Base-by-base conservation (phyloP, 2,888 invertebrate genomes). In the Atrina japonica region DNA sequence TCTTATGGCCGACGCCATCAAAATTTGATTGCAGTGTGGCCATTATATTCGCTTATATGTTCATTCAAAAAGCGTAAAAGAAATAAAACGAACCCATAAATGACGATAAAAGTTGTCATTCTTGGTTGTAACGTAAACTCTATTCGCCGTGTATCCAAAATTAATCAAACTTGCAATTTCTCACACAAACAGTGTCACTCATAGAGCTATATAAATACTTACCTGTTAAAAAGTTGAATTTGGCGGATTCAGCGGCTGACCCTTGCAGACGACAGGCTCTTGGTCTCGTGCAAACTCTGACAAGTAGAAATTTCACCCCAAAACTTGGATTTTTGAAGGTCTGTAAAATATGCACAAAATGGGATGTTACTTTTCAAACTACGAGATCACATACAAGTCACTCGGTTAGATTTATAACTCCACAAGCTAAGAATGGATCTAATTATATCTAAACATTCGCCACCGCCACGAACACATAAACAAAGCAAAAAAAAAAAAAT, bases 81-180 rank as follows among this genome's bases (percentile, higher is more conserved):
- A 58, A 66, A 66, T 66, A 66, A 66, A 66, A 66, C 29, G 35
- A 35, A 43, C 29, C 56, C 65, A 56, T 66, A 56, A 66, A 66
- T 35, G 45, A 45, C 18, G 21, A 45, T 45, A 35, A 66, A 66
- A 56, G 25, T 47, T 66, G 65, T 66, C 65, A 66, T 66, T 23
- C 59, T 43, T 35, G 11, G 35, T 35, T 35, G 35, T 35, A 35
- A 35, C 35, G 11, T 35, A 35, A 35, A 35, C 35, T 35, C 35
- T 35, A 35, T 35, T 35, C 11, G 35, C 35, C 35, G 35, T 7
- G 35, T 35, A 35, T 35, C 35, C 35, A 35, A 35, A 35, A 35
- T 35, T 35, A 35, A 35, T 35, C 35, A 35, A 35, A 35, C 35
- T 35, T 35, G 35, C 35, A 35, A 35, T 35, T 35, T 35, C 35